Percentiles rank a stretch among this genome's conserved stretches.
Evolutionary conservation across 2,888 invertebrate species (phyloP).

Genomic region (Epicampocera succincta): DNA sequence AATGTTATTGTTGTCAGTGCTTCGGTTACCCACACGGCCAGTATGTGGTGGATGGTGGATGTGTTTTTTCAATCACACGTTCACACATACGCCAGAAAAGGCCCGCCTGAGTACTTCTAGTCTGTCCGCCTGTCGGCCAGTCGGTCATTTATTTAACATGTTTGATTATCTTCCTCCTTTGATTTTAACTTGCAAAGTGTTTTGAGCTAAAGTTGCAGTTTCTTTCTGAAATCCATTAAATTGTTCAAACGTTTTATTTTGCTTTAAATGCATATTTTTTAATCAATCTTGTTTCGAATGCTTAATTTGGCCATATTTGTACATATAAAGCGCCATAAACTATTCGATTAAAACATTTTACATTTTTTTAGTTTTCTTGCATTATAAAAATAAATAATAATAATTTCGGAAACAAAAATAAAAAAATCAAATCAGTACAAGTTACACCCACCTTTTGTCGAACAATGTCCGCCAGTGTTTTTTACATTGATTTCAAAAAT

Average conservation of each 20-base stretch:
- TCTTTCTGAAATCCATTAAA: constrained; percentile 9
- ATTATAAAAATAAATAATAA: background rate
- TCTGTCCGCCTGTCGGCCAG: background rate
- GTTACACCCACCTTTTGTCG: constrained; percentile 25
- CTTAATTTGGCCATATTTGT: constrained; percentile 45
- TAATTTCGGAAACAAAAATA: constrained; percentile 16
- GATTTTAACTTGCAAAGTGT: background rate
- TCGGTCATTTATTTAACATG: constrained; percentile 3
- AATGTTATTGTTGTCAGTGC: constrained; percentile 7
- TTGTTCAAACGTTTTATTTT: constrained; percentile 48
- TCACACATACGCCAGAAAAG: background rate
- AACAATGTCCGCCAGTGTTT: background rate
- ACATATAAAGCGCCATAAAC: constrained; percentile 50
- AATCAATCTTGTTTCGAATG: constrained; percentile 56
- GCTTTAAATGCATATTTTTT: constrained; percentile 48
- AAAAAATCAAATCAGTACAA: constrained; percentile 22
- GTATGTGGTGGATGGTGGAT: background rate
- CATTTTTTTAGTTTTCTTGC: background rate
- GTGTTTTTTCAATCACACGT: no score
- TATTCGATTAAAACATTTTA: constrained; percentile 19
- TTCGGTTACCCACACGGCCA: constrained; percentile 21
- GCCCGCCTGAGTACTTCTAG: background rate
- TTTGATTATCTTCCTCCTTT: constrained; percentile 31
- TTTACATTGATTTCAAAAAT: background rate
- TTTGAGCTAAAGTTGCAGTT: no score